Base-by-base conservation (phyloP, 2,113 vertebrate genomes). In the Notechis scutatus region DNA sequence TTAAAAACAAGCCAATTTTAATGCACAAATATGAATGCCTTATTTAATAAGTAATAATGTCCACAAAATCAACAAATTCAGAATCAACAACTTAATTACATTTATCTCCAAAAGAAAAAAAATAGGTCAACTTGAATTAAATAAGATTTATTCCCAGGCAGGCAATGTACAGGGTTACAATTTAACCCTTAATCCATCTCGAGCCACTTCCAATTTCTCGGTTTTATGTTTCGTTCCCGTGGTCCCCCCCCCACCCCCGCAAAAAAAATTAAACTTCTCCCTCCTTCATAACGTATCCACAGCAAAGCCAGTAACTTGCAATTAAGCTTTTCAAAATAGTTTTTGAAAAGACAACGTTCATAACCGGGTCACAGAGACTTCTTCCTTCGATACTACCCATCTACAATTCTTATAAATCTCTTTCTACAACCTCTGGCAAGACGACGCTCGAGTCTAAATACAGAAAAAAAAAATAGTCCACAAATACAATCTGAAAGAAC, bases 401-500 rank as follows among this genome's bases (percentile, higher is more conserved):
- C 86, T 54, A 10, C n/a, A 90, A 93, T 94, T 14, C 94, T 95
- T 87, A 42, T 52, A 94, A 87, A 92, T 90, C 59, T 92, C 11
- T 89, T 85, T 91, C 52, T 87, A 54, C 94, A 10, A 57, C 50
- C 92, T 14, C 12, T 29, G 88, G 42, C 34, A 2, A 94, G 89
- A 54, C 91, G 34, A 64, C 8, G 23, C 23, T 26, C 0, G 4
- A 15, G 4, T 1, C 0, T 42, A 93, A 93, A 90, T 6, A 2
- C 85, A 92, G 91, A 57, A 94, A 50, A 50, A 50, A 50, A 50
- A 1, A 50, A 50, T 50, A 50, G 57, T 5, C 45, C 93, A 21
- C 90, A 93, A 93, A 91, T 12, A 21, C 50, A 94, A 92, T 34
- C 85, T 81, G 88, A 90, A 59, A 96, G 29, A 24, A 93, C 92